phyloP scores from a whole-genome alignment of 2,888 invertebrate species.

The Rhaphigaster nebulosa region DNA sequence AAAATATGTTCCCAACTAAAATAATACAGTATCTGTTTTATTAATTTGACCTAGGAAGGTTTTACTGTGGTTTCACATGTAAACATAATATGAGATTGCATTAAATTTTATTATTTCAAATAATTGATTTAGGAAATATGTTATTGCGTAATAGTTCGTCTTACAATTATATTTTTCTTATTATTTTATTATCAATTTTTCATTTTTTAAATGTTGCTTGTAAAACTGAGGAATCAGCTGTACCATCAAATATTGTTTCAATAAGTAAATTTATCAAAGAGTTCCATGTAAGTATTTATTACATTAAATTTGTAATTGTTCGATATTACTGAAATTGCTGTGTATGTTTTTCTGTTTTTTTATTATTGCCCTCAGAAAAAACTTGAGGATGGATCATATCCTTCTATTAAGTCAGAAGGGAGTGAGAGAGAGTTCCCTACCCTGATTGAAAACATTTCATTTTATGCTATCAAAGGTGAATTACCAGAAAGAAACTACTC shows the following conservation, averaged over 20 bases:
- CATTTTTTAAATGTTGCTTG: slow-evolving; percentile 13
- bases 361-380: slow-evolving; percentile 58
- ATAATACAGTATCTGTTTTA: not conserved
- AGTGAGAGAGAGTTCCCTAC: slow-evolving; percentile 35
- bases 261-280: slow-evolving; percentile 66
- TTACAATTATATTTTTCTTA: not conserved
- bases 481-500: slow-evolving; percentile 51
- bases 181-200: not conserved
- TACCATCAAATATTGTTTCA: slow-evolving; percentile 64
- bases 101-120: not conserved
- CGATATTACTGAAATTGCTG: too few species aligned
- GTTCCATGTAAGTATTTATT: slow-evolving; percentile 65
- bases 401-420: slow-evolving; percentile 50
- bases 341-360: slow-evolving; percentile 5
- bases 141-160: not conserved
- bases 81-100: not conserved
- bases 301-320: not conserved
- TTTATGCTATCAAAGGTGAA: slow-evolving; percentile 50
- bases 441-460: slow-evolving; percentile 48
- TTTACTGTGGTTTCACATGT: not conserved
- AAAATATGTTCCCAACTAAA: not conserved
- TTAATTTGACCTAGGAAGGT: not conserved
- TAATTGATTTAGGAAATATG: not conserved
- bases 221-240: slow-evolving; percentile 41
- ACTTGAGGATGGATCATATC: slow-evolving; percentile 60